A percentile compares a stretch with the other conserved stretches of the same genome.
phyloP scores from a whole-genome alignment of 2,888 invertebrate genomes.

The Athalia rosae region DNA sequence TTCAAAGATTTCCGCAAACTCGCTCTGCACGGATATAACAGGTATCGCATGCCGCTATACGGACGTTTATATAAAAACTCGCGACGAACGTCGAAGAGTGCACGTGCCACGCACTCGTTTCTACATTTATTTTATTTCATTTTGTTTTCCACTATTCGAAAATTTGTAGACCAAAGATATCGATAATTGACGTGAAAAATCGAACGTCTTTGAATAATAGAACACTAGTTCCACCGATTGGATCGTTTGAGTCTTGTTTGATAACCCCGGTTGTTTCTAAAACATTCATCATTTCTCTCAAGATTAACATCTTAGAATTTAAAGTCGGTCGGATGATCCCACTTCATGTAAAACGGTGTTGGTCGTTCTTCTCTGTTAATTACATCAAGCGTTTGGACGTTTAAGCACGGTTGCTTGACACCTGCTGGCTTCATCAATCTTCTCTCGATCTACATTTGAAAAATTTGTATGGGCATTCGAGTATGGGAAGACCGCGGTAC shows the following conservation, averaged over 20 bases:
- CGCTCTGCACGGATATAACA: background rate
- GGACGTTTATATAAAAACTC: no score
- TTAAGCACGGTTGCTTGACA: conserved; percentile 63
- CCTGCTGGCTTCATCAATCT: conserved; percentile 67
- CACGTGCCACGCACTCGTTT: no score
- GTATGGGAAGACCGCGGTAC: background rate
- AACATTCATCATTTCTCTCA: conserved; percentile 43
- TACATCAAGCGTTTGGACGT: conserved; percentile 49
- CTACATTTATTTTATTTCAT: no score
- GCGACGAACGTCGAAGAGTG: no score
- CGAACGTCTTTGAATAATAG: conserved; percentile 14
- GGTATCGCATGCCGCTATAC: no score
- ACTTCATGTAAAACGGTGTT: conserved; percentile 11
- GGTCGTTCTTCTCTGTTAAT: conserved; percentile 44
- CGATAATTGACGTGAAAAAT: background rate
- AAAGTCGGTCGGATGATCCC: conserved; percentile 24
- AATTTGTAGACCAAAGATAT: background rate
- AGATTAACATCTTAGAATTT: conserved; percentile 46
- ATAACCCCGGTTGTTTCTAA: conserved; percentile 31
- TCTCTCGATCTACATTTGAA: conserved; percentile 56
- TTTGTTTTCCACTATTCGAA: no score
- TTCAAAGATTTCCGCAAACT: conserved; percentile 28
- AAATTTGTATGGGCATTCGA: background rate
- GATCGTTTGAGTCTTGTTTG: background rate
- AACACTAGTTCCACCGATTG: background rate